Evolutionary conservation across 2,888 invertebrate genomes (phyloP).

Genomic region (Mycogona germanica): DNA sequence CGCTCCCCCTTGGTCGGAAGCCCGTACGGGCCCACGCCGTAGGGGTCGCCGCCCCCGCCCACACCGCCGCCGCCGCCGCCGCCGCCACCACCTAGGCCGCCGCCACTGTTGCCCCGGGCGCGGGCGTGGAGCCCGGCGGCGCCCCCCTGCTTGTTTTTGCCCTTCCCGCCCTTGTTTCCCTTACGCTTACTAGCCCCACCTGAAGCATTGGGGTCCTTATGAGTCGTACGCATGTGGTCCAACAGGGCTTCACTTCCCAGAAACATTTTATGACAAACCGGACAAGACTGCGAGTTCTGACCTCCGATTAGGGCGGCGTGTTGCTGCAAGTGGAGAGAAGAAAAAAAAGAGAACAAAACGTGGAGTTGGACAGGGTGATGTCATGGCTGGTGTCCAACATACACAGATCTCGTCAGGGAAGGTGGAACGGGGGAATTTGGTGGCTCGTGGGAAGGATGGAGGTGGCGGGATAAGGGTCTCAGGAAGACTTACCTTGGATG

Average conservation of each 20-base stretch:
- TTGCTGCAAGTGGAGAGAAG: slow-evolving; percentile 79
- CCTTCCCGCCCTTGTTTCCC: slow-evolving; percentile 14
- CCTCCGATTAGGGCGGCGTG: slow-evolving; percentile 87
- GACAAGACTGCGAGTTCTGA: slow-evolving; percentile 82
- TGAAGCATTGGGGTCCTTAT: slow-evolving; percentile 82
- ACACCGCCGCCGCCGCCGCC: background rate
- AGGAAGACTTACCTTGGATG: slow-evolving; percentile 78
- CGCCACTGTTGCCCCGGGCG: slow-evolving; percentile 17
- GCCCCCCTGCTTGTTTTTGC: slow-evolving; percentile 24
- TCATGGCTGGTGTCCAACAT: background rate
- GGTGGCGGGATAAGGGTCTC: no score
- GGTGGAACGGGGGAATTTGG: background rate
- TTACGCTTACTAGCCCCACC: slow-evolving; percentile 69
- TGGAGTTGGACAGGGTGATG: background rate
- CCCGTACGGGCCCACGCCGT: no score
- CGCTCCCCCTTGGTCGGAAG: no score
- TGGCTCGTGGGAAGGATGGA: no score
- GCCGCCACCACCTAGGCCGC: background rate
- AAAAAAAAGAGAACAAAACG: background rate
- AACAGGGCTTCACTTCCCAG: slow-evolving; percentile 84
- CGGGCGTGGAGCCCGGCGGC: slow-evolving; percentile 51
- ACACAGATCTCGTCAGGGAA: background rate
- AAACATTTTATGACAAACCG: slow-evolving; percentile 88
- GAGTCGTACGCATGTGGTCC: slow-evolving; percentile 92
- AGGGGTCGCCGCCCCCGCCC: no score